These are phyloP conservation scores for Candoia aspera DNA, from an alignment of 2,113 vertebrate genomes.

Conservation along the genomic window DNA sequence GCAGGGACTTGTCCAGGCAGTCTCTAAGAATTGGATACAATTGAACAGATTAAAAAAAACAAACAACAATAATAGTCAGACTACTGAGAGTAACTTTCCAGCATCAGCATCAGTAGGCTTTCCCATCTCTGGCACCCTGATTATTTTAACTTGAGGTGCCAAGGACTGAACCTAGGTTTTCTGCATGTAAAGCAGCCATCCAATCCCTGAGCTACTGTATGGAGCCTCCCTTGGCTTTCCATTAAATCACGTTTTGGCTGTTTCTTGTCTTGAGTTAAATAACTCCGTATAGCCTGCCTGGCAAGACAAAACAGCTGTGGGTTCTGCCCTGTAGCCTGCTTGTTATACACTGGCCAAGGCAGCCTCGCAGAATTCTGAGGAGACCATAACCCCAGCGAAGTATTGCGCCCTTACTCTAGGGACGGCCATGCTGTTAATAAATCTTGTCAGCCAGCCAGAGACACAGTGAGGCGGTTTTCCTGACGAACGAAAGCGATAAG, in stretches of 20 bases:
- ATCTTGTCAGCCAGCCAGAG: conserved; percentile 42
- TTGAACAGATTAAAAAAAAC: too few relatives aligned
- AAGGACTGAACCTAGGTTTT: not conserved
- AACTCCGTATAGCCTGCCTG: not conserved
- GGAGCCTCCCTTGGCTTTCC: not conserved
- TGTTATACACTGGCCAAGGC: rapidly evolving
- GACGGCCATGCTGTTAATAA: conserved; percentile 39
- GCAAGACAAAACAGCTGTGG: not conserved
- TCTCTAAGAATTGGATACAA: too few relatives aligned
- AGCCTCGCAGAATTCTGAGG: not conserved
- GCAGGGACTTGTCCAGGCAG: too few relatives aligned
- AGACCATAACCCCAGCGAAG: not conserved
- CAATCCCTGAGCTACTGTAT: not conserved
- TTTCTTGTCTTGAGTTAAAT: not conserved
- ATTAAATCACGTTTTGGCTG: not conserved
- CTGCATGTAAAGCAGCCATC: not conserved
- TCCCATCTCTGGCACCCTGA: not conserved
- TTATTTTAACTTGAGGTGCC: not conserved
- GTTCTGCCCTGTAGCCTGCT: not conserved
- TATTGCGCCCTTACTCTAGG: not conserved
- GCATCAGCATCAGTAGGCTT: not conserved
- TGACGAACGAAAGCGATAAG: conserved; percentile 54
- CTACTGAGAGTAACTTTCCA: not conserved
- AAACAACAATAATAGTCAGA: not conserved
- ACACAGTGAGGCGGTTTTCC: conserved; percentile 38